Base-by-base conservation (phyloP, 1,140 invertebrate species). In the Dolichoris vasculosae region DNA sequence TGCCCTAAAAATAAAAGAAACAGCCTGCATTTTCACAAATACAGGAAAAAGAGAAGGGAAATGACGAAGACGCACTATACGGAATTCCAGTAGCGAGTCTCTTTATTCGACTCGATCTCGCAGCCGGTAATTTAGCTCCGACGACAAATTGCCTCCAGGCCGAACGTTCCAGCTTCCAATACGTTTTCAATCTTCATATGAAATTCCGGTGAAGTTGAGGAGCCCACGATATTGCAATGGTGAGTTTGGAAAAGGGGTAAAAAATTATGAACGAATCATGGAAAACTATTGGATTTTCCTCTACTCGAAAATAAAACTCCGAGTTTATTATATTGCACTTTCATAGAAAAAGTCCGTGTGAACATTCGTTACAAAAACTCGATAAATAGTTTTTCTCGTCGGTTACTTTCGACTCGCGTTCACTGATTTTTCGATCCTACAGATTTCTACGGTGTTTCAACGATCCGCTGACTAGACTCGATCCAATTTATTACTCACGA, bases 131-230 rank as follows among this genome's bases (percentile, higher is more conserved):
- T 85, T 77, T 80, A 85, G 55, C 46, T 17, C 55, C 43, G 79
- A 51, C 69, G 71, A 85, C 84, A 82, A 85, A 85, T 85, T 85
- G 55, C 79, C 79, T 85, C 43, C 55, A 30, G 79, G 59, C 55
- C 6, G 76, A 85, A 76, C 67, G 55, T 30, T 35, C 30, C 40
- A 23, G 32, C 69, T 81, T 81, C 69, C 69, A 55, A 82, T 85
- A 67, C 59, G n/a, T 82, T 82, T 85, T 82, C 84, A 85, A 85
- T 85, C 79, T 85, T 82, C 71, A 64, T 82, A 76, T 48, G 46
- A 85, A 85, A 76, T 85, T 82, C 71, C 59, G 26, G 17, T 69
- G 23, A 59, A 55, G 1, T n/a, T 46, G 30, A 51, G 38, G 26
- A 63, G 40, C 35, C 9, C n/a, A n/a, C 35, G 55, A 63, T 55